These are phyloP conservation scores for Miniopterus natalensis DNA, from an alignment of 2,113 vertebrate species.

Conservation along the genomic window DNA sequence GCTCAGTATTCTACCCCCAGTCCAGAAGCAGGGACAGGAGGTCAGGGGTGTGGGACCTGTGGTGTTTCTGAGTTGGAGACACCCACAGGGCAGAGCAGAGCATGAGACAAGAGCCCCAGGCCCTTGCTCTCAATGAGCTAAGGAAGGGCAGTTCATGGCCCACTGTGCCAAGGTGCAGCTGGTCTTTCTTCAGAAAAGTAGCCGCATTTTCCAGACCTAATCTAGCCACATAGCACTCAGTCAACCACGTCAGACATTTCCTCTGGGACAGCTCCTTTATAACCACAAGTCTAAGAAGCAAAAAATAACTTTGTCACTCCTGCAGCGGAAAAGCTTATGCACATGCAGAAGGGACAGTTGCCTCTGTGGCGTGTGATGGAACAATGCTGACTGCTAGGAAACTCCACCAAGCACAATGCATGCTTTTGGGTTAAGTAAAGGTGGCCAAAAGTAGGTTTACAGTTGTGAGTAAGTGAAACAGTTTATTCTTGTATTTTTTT, in stretches of 20 bases:
- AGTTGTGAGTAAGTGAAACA: neutral
- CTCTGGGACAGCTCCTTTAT: neutral
- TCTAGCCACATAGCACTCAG: neutral
- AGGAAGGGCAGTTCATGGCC: neutral
- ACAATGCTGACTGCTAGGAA: neutral
- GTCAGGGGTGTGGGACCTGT: neutral
- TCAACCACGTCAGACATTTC: neutral
- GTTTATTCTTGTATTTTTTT: neutral
- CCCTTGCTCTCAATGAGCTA: rapidly evolving
- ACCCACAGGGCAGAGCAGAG: neutral
- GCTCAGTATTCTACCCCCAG: neutral
- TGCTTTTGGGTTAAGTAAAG: neutral
- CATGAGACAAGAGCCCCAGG: neutral
- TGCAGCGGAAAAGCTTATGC: neutral
- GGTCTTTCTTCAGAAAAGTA: neutral
- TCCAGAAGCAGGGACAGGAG: neutral
- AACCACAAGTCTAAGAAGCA: neutral
- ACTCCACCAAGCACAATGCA: too few relatives aligned
- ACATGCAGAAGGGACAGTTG: neutral
- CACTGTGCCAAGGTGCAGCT: neutral
- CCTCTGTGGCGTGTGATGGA: neutral
- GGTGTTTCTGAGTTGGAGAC: neutral
- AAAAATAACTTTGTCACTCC: neutral
- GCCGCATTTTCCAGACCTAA: neutral
- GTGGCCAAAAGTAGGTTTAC: neutral